A percentile compares a stretch with the other conserved stretches of the same genome.
These are phyloP conservation scores for Amblyteles armatorius DNA, from an alignment of 2,888 invertebrate species.

Conservation along the genomic window DNA sequence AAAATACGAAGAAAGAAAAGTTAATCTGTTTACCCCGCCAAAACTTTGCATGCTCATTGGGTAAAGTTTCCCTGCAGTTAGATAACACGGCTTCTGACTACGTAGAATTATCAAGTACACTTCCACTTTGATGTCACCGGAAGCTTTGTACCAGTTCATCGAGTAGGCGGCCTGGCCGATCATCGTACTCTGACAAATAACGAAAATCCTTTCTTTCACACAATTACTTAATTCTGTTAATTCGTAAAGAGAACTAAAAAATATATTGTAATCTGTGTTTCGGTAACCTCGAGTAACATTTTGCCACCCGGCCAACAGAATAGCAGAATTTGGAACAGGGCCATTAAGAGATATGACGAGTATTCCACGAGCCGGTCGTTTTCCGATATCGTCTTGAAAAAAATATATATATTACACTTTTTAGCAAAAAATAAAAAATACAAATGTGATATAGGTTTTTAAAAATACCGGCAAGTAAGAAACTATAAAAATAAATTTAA, in stretches of 20 bases:
- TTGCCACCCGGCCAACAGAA: constrained; percentile 78
- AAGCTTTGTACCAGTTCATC: constrained; percentile 73
- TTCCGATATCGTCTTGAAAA: constrained; percentile 68
- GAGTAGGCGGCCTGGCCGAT: constrained; percentile 72
- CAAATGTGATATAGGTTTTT: background rate
- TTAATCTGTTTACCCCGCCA: constrained; percentile 67
- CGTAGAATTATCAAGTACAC: constrained; percentile 73
- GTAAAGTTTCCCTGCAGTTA: constrained; percentile 77
- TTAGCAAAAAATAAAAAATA: background rate
- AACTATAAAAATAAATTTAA: too few relatives aligned
- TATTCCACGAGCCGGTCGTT: constrained; percentile 72
- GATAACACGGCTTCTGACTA: constrained; percentile 73
- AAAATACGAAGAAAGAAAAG: constrained; percentile 18
- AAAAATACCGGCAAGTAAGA: background rate
- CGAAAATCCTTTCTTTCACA: constrained; percentile 17
- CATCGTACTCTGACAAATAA: constrained; percentile 72
- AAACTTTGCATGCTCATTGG: constrained; percentile 77
- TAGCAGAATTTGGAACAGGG: constrained; percentile 76
- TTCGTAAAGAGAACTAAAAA: background rate
- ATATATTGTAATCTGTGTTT: background rate
- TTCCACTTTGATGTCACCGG: constrained; percentile 67
- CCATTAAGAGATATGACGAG: constrained; percentile 76
- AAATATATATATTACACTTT: background rate
- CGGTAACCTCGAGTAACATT: constrained; percentile 72
- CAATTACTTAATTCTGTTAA: background rate